Evolutionary conservation across 1,140 invertebrate genomes (phyloP).

Genomic region (Tetragonula clypearis): DNA sequence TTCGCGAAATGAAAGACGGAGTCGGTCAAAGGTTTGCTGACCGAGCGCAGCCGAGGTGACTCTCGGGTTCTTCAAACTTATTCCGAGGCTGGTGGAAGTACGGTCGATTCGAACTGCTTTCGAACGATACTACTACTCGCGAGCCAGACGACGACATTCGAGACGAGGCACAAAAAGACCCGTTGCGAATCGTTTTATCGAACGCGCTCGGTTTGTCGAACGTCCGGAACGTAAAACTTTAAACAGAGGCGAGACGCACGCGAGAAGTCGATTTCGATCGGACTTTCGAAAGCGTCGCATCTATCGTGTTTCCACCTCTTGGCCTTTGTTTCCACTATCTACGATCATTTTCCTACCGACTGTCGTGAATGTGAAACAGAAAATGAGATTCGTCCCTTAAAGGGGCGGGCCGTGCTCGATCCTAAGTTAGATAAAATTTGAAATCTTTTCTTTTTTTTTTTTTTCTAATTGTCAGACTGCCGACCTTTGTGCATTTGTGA

Average conservation of each 20-base stretch:
- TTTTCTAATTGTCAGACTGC: too few species aligned
- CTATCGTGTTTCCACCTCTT: too few species aligned
- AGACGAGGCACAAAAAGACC: constrained; percentile 13
- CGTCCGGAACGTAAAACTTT: constrained; percentile 40
- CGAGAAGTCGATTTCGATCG: too few species aligned
- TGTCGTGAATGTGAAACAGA: neutral
- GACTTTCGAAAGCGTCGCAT: too few species aligned
- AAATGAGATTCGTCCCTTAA: too few species aligned
- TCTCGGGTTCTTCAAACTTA: constrained; percentile 37
- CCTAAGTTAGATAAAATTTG: too few species aligned
- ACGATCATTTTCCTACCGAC: too few species aligned
- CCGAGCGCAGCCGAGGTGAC: constrained; percentile 35
- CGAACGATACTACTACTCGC: neutral
- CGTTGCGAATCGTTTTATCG: constrained; percentile 36
- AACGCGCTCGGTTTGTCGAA: constrained; percentile 46
- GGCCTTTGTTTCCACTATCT: neutral
- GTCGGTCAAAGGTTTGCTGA: constrained; percentile 43
- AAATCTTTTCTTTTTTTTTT: too few species aligned
- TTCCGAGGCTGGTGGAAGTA: constrained; percentile 1
- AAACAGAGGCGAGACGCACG: neutral
- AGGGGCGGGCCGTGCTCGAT: too few species aligned
- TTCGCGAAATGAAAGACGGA: neutral
- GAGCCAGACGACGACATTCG: neutral
- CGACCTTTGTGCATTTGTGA: too few species aligned
- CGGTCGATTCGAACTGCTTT: neutral